These are phyloP conservation scores for Pocota personata DNA, from an alignment of 2,888 invertebrate species.

Conservation along the genomic window DNA sequence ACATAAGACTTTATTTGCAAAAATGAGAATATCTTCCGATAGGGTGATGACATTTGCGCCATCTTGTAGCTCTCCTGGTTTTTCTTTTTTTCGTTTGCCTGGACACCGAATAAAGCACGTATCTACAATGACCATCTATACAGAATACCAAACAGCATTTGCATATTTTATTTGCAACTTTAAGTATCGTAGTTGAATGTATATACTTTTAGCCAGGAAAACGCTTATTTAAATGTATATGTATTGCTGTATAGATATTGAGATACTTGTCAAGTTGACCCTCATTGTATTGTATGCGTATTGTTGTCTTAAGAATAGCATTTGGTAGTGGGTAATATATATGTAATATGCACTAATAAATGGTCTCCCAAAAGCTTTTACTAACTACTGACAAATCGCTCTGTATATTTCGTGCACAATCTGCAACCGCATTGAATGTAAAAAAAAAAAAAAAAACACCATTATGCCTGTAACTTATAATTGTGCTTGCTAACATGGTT, in stretches of 20 bases:
- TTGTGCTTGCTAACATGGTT: conserved; percentile 65
- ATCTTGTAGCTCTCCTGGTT: too few relatives aligned
- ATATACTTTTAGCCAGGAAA: conserved; percentile 17
- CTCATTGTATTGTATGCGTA: conserved; percentile 14
- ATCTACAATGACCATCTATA: conserved; percentile 2
- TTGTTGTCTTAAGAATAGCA: conserved; percentile 6
- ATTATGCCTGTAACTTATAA: conserved; percentile 11
- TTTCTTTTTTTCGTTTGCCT: too few relatives aligned
- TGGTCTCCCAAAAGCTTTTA: conserved; percentile 11
- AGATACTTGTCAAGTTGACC: background rate
- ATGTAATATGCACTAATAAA: conserved; percentile 1
- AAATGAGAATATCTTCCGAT: too few relatives aligned
- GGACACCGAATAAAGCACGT: too few relatives aligned
- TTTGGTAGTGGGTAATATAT: conserved; percentile 18
- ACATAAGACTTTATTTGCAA: too few relatives aligned
- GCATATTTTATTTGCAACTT: conserved; percentile 28
- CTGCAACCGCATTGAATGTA: conserved; percentile 46
- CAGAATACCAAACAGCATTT: conserved; percentile 30
- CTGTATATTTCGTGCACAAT: conserved; percentile 23
- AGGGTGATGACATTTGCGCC: too few relatives aligned
- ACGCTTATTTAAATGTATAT: conserved; percentile 45
- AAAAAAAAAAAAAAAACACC: background rate
- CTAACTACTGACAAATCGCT: conserved; percentile 8
- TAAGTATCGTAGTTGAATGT: conserved; percentile 44
- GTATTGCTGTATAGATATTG: conserved; percentile 27